Conservation (phyloP, 2,888 invertebrate genomes). For the Hydroisotoma schaefferi region DNA sequence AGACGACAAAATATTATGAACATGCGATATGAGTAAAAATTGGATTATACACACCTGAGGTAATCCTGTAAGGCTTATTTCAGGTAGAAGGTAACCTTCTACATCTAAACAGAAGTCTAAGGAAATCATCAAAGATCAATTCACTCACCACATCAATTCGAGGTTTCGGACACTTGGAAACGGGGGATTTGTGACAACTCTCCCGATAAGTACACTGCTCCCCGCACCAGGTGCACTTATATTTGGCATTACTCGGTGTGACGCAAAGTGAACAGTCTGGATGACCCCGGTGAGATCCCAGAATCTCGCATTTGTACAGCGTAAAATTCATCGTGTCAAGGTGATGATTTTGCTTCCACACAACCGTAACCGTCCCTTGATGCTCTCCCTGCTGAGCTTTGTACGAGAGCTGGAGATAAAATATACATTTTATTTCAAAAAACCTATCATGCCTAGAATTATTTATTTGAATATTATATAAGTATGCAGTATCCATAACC, state of each 20-base stretch:
- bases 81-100: too few species aligned
- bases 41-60: too few species aligned
- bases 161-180: slow-evolving; percentile 83
- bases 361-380: slow-evolving; percentile 80
- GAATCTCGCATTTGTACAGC: slow-evolving; percentile 90
- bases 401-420: slow-evolving; percentile 68
- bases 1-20: too few species aligned
- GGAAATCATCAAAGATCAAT: background rate
- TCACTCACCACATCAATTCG: slow-evolving; percentile 75
- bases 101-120: too few species aligned
- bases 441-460: too few species aligned
- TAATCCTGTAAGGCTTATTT: too few species aligned
- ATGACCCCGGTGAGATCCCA: slow-evolving; percentile 89
- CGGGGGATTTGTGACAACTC: slow-evolving; percentile 74
- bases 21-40: too few species aligned
- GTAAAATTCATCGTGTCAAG: slow-evolving; percentile 86
- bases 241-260: slow-evolving; percentile 76
- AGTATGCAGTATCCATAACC: too few species aligned
- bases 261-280: slow-evolving; percentile 96
- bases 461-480: too few species aligned
- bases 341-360: slow-evolving; percentile 91
- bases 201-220: slow-evolving; percentile 81
- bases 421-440: background rate
- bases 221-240: slow-evolving; percentile 94
- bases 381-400: slow-evolving; percentile 82